Conservation (phyloP, 2,113 vertebrate genomes). For the human (Homo sapiens) region GRCh38 chr13:36959501-36960000, state of each 20-base stretch:
- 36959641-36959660: not conserved
- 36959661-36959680: not conserved
- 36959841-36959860: not conserved
- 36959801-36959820: not conserved
- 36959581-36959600: not conserved
- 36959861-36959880: not conserved
- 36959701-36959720: not conserved
- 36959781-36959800: not conserved
- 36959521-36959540: not conserved
- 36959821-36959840: not conserved
- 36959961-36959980: not conserved
- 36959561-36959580: not conserved
- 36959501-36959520: not conserved
- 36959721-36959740: not conserved
- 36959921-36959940: fast-evolving
- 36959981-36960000: not conserved
- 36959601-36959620: not conserved
- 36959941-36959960: not conserved
- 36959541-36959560: not conserved
- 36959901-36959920: not conserved
- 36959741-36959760: not conserved
- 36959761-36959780: not conserved
- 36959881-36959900: not conserved
- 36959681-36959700: not conserved
- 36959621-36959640: not conserved